Evolutionary conservation across 2,888 invertebrate species (phyloP).

Genomic region (Cataglyphis albicans): DNA sequence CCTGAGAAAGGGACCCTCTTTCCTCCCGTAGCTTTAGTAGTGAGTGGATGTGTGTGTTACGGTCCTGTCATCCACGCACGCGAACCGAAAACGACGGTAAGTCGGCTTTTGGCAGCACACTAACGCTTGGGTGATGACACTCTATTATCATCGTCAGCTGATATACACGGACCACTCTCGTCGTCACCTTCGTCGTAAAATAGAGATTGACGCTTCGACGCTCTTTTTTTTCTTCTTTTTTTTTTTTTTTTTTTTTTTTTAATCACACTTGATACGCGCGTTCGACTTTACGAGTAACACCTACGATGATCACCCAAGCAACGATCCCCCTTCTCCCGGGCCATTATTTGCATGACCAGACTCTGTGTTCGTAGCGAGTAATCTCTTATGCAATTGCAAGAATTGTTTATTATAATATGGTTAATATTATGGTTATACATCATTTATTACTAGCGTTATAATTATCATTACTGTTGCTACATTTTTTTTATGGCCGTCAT

Average conservation of each 20-base stretch:
- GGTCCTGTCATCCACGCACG: constrained; percentile 79
- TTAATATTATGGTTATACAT: constrained; percentile 68
- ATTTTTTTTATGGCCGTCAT: constrained; percentile 46
- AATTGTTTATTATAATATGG: constrained; percentile 70
- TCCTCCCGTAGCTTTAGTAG: constrained; percentile 77
- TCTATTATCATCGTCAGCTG: constrained; percentile 41
- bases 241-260: background rate
- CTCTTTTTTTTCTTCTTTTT: background rate
- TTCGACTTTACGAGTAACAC: constrained; percentile 21
- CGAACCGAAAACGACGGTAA: constrained; percentile 79
- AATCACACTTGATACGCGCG: constrained; percentile 25
- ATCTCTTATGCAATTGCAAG: constrained; percentile 84
- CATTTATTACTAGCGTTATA: constrained; percentile 65
- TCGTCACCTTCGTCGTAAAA: constrained; percentile 33
- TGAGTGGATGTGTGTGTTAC: constrained; percentile 84
- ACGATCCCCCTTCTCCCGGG: constrained; percentile 84
- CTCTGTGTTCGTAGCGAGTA: constrained; percentile 85
- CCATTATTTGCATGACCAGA: constrained; percentile 86
- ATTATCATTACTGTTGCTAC: constrained; percentile 41
- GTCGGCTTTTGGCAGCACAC: constrained; percentile 82
- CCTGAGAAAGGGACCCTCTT: constrained; percentile 39
- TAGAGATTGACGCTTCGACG: constrained; percentile 9
- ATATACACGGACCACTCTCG: constrained; percentile 30
- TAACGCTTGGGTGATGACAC: constrained; percentile 84
- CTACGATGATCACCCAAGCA: constrained; percentile 83